Conservation (phyloP, 2,797 vertebrate genomes). For the Megaceryle alcyon region DNA sequence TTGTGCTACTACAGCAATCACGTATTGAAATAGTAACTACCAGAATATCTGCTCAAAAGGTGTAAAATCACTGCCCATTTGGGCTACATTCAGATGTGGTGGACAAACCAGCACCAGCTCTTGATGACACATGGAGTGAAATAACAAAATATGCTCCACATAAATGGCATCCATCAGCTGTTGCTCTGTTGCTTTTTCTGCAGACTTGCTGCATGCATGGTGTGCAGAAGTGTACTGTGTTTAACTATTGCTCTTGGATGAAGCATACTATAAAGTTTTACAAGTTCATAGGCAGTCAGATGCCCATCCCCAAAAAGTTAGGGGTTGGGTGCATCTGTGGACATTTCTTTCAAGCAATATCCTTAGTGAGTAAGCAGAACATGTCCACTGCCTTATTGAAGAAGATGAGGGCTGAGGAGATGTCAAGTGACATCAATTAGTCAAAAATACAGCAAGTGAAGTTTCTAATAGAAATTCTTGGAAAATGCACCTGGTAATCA, state of each 20-base stretch:
- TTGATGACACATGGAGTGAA: neutral
- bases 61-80: neutral
- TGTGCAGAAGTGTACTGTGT: neutral
- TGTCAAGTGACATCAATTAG: neutral
- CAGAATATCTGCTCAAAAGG: neutral
- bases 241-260: neutral
- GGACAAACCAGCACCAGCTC: neutral
- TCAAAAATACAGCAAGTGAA: neutral
- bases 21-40: neutral
- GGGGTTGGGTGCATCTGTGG: neutral
- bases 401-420: neutral
- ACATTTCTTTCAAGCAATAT: neutral
- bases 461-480: neutral
- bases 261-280: neutral
- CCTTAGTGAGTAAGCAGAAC: neutral
- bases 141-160: neutral
- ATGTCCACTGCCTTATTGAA: neutral
- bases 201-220: neutral
- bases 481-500: neutral
- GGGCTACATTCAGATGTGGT: neutral
- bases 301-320: too few relatives aligned
- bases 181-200: neutral
- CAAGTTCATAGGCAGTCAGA: too few relatives aligned
- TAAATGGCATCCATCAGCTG: neutral
- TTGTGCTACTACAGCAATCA: neutral